Conservation (phyloP, 2,113 vertebrate species). For the Scomber colias region DNA sequence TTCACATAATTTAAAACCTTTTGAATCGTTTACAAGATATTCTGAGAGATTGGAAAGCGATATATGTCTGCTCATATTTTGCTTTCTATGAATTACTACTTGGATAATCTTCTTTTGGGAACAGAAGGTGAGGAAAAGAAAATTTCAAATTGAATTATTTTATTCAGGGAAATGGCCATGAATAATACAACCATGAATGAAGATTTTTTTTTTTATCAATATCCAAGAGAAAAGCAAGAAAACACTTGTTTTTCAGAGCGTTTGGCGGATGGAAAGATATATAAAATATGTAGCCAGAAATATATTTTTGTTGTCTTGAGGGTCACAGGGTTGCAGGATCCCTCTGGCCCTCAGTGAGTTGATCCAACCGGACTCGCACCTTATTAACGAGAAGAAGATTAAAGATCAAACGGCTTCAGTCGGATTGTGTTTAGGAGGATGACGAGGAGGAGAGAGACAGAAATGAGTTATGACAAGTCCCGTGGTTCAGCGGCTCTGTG, state of each 20-base stretch:
- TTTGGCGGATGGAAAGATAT: neutral
- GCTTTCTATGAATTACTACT: neutral
- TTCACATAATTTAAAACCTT: neutral
- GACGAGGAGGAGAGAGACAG: conserved; percentile 47
- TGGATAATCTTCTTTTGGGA: neutral
- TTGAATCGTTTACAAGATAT: neutral
- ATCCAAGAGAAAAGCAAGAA: neutral
- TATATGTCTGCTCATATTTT: neutral
- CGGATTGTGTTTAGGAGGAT: conserved; percentile 28
- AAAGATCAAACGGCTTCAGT: conserved; percentile 72
- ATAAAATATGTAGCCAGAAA: neutral
- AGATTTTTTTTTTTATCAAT: neutral
- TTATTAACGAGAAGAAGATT: conserved; percentile 58
- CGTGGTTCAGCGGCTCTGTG: conserved; percentile 72
- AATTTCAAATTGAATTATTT: neutral
- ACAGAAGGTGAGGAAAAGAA: neutral
- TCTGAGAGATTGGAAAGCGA: neutral
- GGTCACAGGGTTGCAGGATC: conserved; percentile 30
- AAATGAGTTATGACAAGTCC: conserved; percentile 81
- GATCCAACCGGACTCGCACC: conserved; percentile 25
- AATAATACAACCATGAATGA: neutral
- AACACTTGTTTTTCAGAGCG: neutral
- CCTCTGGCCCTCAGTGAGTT: conserved; percentile 25
- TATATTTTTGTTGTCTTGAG: conserved; percentile 3
- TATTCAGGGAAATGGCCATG: neutral